Percentiles rank a stretch among this genome's conserved stretches.
Conservation (phyloP, 2,797 vertebrate genomes). For the Ispidina lecontei region DNA sequence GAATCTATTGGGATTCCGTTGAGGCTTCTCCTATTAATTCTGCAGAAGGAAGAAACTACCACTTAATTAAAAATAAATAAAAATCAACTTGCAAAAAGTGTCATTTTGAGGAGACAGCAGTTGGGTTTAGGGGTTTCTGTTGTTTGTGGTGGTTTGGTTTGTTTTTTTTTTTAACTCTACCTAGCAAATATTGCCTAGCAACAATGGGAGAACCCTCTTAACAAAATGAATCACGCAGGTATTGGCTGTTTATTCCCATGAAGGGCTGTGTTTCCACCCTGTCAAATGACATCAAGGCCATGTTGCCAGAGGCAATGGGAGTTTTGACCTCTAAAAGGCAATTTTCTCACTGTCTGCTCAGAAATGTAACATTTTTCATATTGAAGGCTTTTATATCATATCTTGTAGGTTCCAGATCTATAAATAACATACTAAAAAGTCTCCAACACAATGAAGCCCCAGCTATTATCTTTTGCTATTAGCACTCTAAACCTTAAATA, state of each 20-base stretch:
- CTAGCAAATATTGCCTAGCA: slow-evolving; percentile 58
- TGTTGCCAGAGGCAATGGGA: slow-evolving; percentile 59
- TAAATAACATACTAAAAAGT: slow-evolving; percentile 50
- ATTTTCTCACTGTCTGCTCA: slow-evolving; percentile 73
- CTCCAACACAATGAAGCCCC: not conserved
- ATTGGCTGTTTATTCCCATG: slow-evolving; percentile 67
- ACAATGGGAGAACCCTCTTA: slow-evolving; percentile 42
- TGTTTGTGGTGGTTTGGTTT: not conserved
- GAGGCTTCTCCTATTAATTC: not conserved
- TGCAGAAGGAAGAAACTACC: not conserved
- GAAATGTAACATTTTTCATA: slow-evolving; percentile 70
- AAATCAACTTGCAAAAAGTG: not conserved
- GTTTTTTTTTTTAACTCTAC: not conserved
- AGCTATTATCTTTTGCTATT: not conserved
- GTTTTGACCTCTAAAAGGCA: slow-evolving; percentile 74
- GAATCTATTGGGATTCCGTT: not conserved
- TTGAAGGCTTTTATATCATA: slow-evolving; percentile 69
- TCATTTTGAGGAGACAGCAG: not conserved
- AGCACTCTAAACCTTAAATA: slow-evolving; percentile 12
- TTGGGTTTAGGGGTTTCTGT: not conserved
- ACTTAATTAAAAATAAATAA: not conserved
- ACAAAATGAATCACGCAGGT: slow-evolving; percentile 56
- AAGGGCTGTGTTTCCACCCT: slow-evolving; percentile 70
- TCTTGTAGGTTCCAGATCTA: slow-evolving; percentile 53
- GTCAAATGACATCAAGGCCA: slow-evolving; percentile 73